Evolutionary conservation across 2,888 invertebrate species (phyloP), one percentile per base, ranked within the genome.

Genomic region (Dendrolimus pini): DNA sequence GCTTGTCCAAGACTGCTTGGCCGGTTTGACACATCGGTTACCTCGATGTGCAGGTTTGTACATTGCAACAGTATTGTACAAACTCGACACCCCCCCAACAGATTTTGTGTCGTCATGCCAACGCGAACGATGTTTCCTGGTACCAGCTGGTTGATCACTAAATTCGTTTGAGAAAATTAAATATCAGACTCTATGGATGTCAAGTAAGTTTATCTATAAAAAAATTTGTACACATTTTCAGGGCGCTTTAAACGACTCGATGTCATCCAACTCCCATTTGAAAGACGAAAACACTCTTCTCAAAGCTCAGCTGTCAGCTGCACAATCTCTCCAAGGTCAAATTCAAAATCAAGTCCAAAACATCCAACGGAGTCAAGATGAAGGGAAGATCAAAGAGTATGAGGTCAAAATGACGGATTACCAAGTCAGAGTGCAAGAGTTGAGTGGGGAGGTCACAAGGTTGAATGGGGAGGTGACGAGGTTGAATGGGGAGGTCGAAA

Each of bases 211-310:
- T 3, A 13, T 3, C 0, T 7, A 12, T 41, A 14, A 53, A 41
- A 9, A n/a, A 1, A 10, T 52, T 30, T 54, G 41, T 10, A 1
- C 47, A 42, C 41, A n/a, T 42, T 55, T 77, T 0, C 77, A 89
- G 89, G 66, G 77, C 41, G 78, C 82, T 0, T 67, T 96, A 1
- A 92, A 93, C 62, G 95, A 97, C 75, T 90, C 96, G 7, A 86
- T 92, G 65, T 89, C 93, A n/a, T 92, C 94, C 0, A 93, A 96
- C 68, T 93, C 94, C 1, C 95, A 95, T 69, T 88, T 98, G 6
- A 93, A 93, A 67, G 98, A 98, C 82, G 97, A 98, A 83, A 98
- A 97, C 82, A 94, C 96, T 0, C 85, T 98, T 10, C 86, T 98
- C 0, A 95, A 96, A 77, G 96, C 96, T 0, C 94, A 94, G 73